A percentile compares a stretch with the other conserved stretches of the same genome.
These are phyloP conservation scores for Eretmocerus hayati DNA, from an alignment of 2,888 invertebrate genomes.

Conservation along the genomic window DNA sequence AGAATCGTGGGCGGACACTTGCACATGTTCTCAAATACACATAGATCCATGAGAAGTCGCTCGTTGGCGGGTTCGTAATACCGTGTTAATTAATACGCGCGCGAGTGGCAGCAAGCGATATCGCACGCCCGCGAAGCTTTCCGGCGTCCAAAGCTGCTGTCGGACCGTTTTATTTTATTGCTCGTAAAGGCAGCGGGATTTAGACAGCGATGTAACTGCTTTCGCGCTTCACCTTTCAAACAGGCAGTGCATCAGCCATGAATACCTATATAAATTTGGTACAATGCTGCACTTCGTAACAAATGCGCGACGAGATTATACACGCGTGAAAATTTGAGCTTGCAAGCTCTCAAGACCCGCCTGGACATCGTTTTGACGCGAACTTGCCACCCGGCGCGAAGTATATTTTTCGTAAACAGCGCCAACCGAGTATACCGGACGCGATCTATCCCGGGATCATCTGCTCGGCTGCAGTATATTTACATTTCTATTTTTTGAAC, in stretches of 20 bases:
- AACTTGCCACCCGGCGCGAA: not conserved
- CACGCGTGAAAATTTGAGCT: not conserved
- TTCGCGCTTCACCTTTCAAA: too few species aligned
- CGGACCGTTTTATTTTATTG: constrained; percentile 47
- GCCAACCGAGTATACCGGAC: constrained; percentile 1
- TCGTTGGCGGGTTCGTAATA: constrained; percentile 2
- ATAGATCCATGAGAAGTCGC: too few species aligned
- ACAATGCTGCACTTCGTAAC: too few species aligned
- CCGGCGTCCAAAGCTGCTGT: constrained; percentile 40
- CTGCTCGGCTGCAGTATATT: not conserved
- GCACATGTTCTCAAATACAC: too few species aligned
- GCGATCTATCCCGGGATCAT: not conserved
- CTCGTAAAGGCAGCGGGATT: constrained; percentile 44
- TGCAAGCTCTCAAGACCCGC: not conserved
- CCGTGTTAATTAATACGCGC: constrained; percentile 21
- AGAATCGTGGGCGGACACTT: too few species aligned
- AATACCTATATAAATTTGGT: too few species aligned
- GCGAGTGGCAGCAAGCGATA: not conserved
- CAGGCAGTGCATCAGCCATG: too few species aligned
- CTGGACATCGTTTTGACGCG: not conserved
- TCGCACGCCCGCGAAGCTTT: constrained; percentile 11
- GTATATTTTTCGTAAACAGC: constrained; percentile 4
- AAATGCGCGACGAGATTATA: too few species aligned
- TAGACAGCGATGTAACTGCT: constrained; percentile 31
- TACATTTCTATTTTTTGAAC: not conserved